phyloP scores from a whole-genome alignment of 2,888 invertebrate genomes.

The Laspeyria flexula region DNA sequence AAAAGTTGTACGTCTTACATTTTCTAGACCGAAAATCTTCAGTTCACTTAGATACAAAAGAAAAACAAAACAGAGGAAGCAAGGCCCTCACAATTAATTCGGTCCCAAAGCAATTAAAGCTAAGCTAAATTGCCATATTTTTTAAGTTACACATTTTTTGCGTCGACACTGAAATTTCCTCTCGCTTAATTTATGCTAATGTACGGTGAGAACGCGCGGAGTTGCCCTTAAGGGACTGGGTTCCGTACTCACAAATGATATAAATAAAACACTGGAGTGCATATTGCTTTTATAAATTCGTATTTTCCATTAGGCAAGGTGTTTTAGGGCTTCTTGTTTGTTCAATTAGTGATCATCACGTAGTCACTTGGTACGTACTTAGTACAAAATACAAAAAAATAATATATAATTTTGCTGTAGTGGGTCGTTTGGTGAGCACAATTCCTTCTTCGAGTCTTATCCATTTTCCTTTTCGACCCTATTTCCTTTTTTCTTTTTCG shows the following conservation, averaged over 20 bases:
- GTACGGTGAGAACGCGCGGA: slow-evolving; percentile 18
- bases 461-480: too few relatives aligned
- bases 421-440: too few relatives aligned
- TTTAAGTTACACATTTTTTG: slow-evolving; percentile 49
- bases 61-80: slow-evolving; percentile 14
- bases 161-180: slow-evolving; percentile 47
- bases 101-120: slow-evolving; percentile 47
- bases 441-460: too few relatives aligned
- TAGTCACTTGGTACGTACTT: too few relatives aligned
- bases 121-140: slow-evolving; percentile 48
- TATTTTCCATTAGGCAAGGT: background rate
- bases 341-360: too few relatives aligned
- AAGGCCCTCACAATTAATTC: slow-evolving; percentile 36
- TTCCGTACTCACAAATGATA: slow-evolving; percentile 15
- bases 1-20: too few relatives aligned
- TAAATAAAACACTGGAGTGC: background rate
- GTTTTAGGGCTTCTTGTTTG: background rate
- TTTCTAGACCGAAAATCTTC: slow-evolving; percentile 4
- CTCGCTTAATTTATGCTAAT: slow-evolving; percentile 46
- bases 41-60: slow-evolving; percentile 1
- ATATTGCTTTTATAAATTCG: background rate
- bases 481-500: too few relatives aligned
- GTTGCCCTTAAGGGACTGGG: slow-evolving; percentile 12
- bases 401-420: too few relatives aligned
- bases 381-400: too few relatives aligned